Evolutionary conservation across 1,140 invertebrate species (phyloP), one percentile per base, ranked within the genome.

Genomic region (Diploscapter pachys): DNA sequence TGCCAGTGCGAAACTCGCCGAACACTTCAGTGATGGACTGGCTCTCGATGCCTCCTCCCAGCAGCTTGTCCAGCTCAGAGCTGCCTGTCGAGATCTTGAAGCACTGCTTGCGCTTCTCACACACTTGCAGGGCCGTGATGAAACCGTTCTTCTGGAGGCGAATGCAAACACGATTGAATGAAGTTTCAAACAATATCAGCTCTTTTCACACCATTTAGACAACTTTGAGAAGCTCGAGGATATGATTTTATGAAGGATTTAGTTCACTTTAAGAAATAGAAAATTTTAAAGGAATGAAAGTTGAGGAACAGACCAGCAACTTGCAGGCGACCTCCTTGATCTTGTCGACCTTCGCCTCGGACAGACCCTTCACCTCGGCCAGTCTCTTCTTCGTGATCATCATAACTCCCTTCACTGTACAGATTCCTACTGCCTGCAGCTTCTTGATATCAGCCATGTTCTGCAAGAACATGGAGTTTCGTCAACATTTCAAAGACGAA

Each of bases 11-110:
- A 86, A 99, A 99, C 88, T 99, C 97, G 0, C 97, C 96, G 89
- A 99, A 99, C 79, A 83, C 82, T 77, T 99, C 97, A 3, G 96
- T 99, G n/a, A 99, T 98, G 1, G 94, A 95, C 0, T 96, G 96
- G 9, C 96, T 99, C 87, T 99, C 96, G 82, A 99, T 93, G 5
- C 96, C 96, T 71, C 96, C 96, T 82, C 88, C 87, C 11, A 98
- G 88, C 31, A 98, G 87, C 81, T 93, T 91, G 85, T 99, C 95
- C 63, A 99, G 87, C 86, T 98, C 95, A 77, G 92, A 93, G 2
- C 95, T 97, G 6, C 88, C 87, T 8, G 88, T 89, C 57, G 85
- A 81, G n/a, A 89, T 86, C 78, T 91, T 91, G 63, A 96, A 92
- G 51, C 95, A 91, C 86, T 94, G 92, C 31, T 92, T 91, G 75